Base-by-base conservation (phyloP, 2,113 vertebrate species). In the Pelecanus crispus region DNA sequence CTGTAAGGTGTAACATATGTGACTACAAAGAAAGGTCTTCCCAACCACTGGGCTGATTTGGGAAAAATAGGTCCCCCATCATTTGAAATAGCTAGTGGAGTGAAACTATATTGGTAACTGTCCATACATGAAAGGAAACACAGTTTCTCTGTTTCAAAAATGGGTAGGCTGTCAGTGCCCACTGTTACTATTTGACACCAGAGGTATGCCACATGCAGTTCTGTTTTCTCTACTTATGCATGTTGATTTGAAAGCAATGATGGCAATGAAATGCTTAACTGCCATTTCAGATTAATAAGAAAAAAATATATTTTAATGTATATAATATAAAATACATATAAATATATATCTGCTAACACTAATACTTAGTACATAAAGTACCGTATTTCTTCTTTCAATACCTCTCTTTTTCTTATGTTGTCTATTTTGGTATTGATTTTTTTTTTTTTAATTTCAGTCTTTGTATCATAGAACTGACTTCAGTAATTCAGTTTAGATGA, bases 401-500 rank as follows among this genome's bases (percentile, higher is more conserved):
- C 24, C 10, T 70, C 7, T 65, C 36, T 75, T 59, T 73, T 67
- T 24, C 31, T 62, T 73, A 7, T 38, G 8, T 28, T 78, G 28
- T 56, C 52, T 81, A 10, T 79, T 91, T 83, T 53, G 9, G 12
- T 91, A 66, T 63, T 78, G 44, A 68, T 75, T 73, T 87, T 53
- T 66, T 75, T 52, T 58, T 63, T 25, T 50, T 50, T n/a, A n/a
- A 74, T 85, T 73, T 80, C 61, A 74, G 1, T 67, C 36, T 95
- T 91, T 90, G 59, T 32, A 62, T 95, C 18, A 13, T 25, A 79
- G 91, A 91, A 61, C 21, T 53, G 68, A 50, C 50, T 91, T 82
- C 36, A 80, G 19, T 95, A 92, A 96, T 94, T 89, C 78, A 21
- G 21, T 49, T 96, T 78, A 62, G 29, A 70, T 90, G n/a, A 81